These are phyloP conservation scores for Galemys pyrenaicus DNA, from an alignment of 2,113 vertebrate genomes.

Conservation along the genomic window DNA sequence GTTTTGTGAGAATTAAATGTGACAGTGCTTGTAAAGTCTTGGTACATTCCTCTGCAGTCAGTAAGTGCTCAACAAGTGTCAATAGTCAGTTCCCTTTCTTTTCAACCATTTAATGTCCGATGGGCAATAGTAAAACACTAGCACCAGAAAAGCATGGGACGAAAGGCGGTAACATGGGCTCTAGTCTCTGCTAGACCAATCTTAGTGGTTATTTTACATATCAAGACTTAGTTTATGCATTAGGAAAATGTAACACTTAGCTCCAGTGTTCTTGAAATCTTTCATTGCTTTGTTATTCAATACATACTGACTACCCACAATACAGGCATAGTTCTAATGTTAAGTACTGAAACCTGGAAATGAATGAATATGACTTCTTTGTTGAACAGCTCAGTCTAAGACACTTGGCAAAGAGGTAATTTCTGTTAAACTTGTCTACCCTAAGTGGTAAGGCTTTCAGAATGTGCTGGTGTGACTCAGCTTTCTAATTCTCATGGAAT, in stretches of 20 bases:
- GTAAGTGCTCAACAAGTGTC: background rate
- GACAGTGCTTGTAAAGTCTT: background rate
- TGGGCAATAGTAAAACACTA: background rate
- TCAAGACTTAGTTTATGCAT: background rate
- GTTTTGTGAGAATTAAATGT: background rate
- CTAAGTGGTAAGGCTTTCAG: background rate
- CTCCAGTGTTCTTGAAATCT: background rate
- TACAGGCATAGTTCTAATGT: background rate
- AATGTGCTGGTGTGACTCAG: background rate
- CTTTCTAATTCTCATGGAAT: background rate
- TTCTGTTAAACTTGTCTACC: background rate
- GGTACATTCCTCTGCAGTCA: background rate
- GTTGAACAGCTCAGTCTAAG: background rate
- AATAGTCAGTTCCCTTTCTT: background rate
- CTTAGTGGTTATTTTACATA: background rate
- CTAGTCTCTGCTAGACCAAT: background rate
- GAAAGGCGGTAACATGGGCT: background rate
- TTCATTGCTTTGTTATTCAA: background rate
- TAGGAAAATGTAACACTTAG: background rate
- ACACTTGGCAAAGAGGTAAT: background rate
- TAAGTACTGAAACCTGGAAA: background rate
- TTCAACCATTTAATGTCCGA: background rate
- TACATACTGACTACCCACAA: background rate
- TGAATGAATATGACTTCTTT: background rate
- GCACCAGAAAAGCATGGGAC: background rate